Percentiles rank a stretch among this genome's conserved stretches.
phyloP scores from a whole-genome alignment of 2,113 vertebrate genomes.

The Leptosomus discolor region DNA sequence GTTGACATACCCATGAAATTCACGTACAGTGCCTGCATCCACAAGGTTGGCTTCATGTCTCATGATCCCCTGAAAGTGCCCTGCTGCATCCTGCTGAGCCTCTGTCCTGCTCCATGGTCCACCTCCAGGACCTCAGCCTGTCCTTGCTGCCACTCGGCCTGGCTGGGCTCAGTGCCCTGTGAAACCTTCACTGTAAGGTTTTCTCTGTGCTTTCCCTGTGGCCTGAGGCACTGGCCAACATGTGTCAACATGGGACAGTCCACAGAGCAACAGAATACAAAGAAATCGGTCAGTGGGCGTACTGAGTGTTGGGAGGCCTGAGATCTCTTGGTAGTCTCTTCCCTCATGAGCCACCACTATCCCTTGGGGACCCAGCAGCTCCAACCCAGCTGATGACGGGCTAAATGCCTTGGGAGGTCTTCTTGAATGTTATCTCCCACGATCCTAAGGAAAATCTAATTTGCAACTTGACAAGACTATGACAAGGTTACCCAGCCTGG shows the following conservation, averaged over 20 bases:
- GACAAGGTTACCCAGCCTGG: neutral
- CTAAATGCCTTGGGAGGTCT: neutral
- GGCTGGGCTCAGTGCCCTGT: neutral
- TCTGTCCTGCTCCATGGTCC: neutral
- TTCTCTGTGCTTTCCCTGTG: neutral
- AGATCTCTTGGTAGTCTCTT: neutral
- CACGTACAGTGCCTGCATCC: neutral
- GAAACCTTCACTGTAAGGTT: neutral
- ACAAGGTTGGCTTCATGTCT: neutral
- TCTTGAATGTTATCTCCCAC: neutral
- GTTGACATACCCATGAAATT: neutral
- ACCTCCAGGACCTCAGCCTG: neutral
- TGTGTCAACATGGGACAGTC: neutral
- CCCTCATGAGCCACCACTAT: neutral
- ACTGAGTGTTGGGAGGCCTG: neutral
- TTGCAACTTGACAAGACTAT: neutral
- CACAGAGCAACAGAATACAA: neutral
- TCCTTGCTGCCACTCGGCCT: neutral
- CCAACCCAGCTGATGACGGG: neutral
- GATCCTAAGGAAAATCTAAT: neutral
- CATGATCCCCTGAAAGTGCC: neutral
- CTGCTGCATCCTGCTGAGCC: neutral
- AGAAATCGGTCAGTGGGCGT: neutral
- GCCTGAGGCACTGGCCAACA: neutral
- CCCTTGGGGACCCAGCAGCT: neutral